Base-by-base conservation (phyloP, 2,888 invertebrate species). In the Syritta pipiens region DNA sequence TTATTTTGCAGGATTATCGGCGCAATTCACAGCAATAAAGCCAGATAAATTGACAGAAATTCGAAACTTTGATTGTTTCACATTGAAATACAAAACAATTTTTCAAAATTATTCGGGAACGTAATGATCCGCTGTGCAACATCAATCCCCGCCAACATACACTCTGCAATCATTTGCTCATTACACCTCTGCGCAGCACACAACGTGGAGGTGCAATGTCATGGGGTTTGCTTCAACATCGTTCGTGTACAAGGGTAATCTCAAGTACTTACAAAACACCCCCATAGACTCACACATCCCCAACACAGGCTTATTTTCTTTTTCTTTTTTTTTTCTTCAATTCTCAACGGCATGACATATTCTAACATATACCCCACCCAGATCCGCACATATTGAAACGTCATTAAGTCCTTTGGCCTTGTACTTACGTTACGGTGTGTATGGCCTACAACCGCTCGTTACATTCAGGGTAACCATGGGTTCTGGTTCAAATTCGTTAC, bases 341-440 rank as follows among this genome's bases (percentile, higher is more conserved):
- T 49, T 65, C 55, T 67, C 49, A 1, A 59, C 22, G 32, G 35
- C 32, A 53, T 57, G 37, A 53, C 59, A 74, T 46, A 59, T 59
- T 46, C 46, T 32, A n/a, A n/a, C 35, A 26, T 22, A 24, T 24
- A 24, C 28, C 14, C 26, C 28, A 12, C 37, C 26, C 12, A 37
- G 26, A n/a, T n/a, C 4, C 22, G 24, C 20, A 53, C 30, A 44
- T 40, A n/a, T 53, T 28, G 67, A 14, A 60, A 59, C 67, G 40
- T 68, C 60, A 62, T 60, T 75, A 75, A 75, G 53, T 68, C 35
- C 48, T 60, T 60, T 60, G 75, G 48, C 75, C 75, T 75, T 75
- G 74, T 26, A 63, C 63, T 62, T 63, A 37, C 51, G 49, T 68
- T n/a, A n/a, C 12, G 3, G 26, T 40, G 40, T 30, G 28, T 49